A percentile compares a stretch with the other conserved stretches of the same genome.
Evolutionary conservation across 2,113 vertebrate species (phyloP).

Genomic region (Sinocyclocheilus anophthalmus): DNA sequence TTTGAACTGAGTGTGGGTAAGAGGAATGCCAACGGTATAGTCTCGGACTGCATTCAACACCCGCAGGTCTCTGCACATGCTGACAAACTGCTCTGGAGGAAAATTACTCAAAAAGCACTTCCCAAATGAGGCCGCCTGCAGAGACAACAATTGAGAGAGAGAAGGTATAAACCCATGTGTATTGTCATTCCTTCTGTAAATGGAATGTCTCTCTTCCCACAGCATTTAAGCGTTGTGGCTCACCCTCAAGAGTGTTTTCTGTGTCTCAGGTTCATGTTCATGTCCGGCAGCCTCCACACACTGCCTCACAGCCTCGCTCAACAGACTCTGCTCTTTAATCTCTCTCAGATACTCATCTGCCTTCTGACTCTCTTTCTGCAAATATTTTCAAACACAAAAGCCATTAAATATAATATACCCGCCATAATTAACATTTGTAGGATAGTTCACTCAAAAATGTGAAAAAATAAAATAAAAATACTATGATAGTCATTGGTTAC

Average conservation of each 20-base stretch:
- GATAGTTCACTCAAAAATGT: neutral
- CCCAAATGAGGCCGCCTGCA: slow-evolving; percentile 85
- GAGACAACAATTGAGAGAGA: neutral
- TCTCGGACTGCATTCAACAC: slow-evolving; percentile 85
- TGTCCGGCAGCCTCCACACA: slow-evolving; percentile 91
- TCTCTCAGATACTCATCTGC: slow-evolving; percentile 95
- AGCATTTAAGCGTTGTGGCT: slow-evolving; percentile 34
- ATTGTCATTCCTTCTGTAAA: neutral
- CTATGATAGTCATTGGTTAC: neutral
- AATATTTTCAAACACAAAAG: neutral
- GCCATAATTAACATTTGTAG: neutral
- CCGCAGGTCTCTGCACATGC: slow-evolving; percentile 82
- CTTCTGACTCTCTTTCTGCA: slow-evolving; percentile 94
- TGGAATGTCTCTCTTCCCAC: neutral
- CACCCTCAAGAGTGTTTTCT: slow-evolving; percentile 91
- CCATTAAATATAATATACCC: neutral
- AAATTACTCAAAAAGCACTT: slow-evolving; percentile 87
- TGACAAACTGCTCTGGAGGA: slow-evolving; percentile 79
- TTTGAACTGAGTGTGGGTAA: slow-evolving; percentile 88
- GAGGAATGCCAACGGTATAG: slow-evolving; percentile 84
- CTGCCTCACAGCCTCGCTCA: slow-evolving; percentile 86
- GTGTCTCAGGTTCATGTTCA: slow-evolving; percentile 85
- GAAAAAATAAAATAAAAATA: neutral
- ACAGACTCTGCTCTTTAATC: slow-evolving; percentile 88
- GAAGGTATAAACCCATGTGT: neutral